Evolutionary conservation across 2,113 vertebrate species (phyloP), one percentile per base, ranked within the genome.

Genomic region (Scalopus aquaticus): DNA sequence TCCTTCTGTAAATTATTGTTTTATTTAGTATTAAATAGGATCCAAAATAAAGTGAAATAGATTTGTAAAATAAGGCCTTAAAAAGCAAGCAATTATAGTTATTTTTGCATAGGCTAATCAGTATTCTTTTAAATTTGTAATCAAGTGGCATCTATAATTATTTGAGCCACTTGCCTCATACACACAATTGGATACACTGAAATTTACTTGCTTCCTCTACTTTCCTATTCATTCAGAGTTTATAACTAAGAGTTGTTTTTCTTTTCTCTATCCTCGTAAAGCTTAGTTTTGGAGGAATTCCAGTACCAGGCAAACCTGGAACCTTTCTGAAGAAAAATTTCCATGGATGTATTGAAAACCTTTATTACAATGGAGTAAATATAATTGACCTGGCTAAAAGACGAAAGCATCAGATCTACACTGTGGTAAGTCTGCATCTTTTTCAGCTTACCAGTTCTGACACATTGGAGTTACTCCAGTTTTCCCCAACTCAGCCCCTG

Each of bases 271-370:
- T 62, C 96, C 35, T 56, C 28, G 30, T 96, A 90, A 98, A 99
- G 99, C 99, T 99, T 98, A 99, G 99, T 96, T 99, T 99, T 0
- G 99, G 99, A 95, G 99, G 99, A 67, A 99, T 99, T 97, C 99
- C 99, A 19, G 98, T 99, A 19, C 99, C 99, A 0, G 99, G 99
- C 26, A 99, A 99, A 92, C 99, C 99, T n/a, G 99, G 99, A 84
- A 99, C 99, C 1, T 99, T 99, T 97, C 97, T 99, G 96, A 99
- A 99, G 98, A 99, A 99, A 97, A 99, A 99, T 96, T 99, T 99
- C 98, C 99, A 99, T 0, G 99, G 99, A 73, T 99, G 99, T 96
- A 98, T 99, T 76, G 99, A 99, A 96, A 99, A 99, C 96, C 99
- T 99, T 67, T 99, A 99, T 97, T 99, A 99, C 98, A 99, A 99